A percentile compares a stretch with the other conserved stretches of the same genome.
These are phyloP conservation scores for Pardalotus punctatus DNA, from an alignment of 2,113 vertebrate genomes.

Conservation along the genomic window DNA sequence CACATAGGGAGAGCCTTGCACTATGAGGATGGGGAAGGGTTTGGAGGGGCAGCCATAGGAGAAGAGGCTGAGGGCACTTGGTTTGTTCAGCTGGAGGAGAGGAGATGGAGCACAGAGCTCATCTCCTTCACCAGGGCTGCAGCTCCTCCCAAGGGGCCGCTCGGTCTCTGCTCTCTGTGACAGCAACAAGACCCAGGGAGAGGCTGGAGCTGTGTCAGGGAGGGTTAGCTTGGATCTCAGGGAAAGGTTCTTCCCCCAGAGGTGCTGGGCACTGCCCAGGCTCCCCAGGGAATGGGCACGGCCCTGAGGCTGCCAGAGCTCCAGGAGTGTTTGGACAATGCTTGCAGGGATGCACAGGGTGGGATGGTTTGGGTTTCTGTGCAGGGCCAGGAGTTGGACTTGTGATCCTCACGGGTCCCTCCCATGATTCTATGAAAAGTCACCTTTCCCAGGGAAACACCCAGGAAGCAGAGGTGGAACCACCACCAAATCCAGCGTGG, in stretches of 20 bases:
- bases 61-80: neutral
- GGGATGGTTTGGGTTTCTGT: neutral
- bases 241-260: neutral
- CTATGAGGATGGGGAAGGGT: neutral
- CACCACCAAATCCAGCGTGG: accelerated
- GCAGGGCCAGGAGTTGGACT: accelerated
- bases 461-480: neutral
- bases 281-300: neutral
- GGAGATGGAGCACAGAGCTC: neutral
- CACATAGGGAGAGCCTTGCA: neutral
- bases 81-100: neutral
- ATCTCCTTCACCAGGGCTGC: neutral
- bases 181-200: neutral
- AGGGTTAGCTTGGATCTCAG: accelerated
- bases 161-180: neutral
- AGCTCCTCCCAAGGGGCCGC: neutral
- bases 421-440: neutral
- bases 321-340: accelerated
- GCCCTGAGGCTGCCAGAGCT: neutral
- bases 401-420: accelerated
- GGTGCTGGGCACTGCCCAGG: neutral
- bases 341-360: accelerated
- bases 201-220: accelerated
- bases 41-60: accelerated
- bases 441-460: neutral